Percentiles rank a stretch among this genome's conserved stretches.
Conservation (phyloP, 1,140 invertebrate species). For the Gyrodactylus salaris region DNA sequence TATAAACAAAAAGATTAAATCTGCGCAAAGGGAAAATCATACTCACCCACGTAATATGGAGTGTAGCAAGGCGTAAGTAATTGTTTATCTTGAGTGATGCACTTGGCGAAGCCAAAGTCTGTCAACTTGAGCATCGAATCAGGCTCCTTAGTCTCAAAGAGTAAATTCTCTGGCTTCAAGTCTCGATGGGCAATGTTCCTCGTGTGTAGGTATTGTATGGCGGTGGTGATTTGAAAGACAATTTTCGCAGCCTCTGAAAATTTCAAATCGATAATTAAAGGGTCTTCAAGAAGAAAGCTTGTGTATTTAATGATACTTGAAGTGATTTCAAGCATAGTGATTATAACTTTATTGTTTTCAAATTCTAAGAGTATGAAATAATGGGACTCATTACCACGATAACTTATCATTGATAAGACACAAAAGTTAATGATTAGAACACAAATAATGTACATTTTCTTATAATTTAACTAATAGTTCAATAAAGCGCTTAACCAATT, state of each 20-base stretch:
- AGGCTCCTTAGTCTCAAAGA: slow-evolving; percentile 21
- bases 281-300: slow-evolving; percentile 7
- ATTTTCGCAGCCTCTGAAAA: slow-evolving; percentile 46
- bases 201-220: slow-evolving; percentile 69
- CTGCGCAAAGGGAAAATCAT: no score
- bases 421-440: no score
- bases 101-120: slow-evolving; percentile 99
- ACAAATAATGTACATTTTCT: no score
- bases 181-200: slow-evolving; percentile 82
- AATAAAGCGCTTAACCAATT: no score
- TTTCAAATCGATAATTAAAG: no score
- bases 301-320: slow-evolving; percentile 3
- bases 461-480: no score
- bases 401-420: no score
- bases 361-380: no score
- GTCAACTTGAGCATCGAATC: slow-evolving; percentile 57
- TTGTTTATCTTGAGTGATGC: slow-evolving; percentile 36
- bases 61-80: slow-evolving; percentile 23
- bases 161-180: slow-evolving; percentile 34
- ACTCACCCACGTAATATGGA: slow-evolving; percentile 8
- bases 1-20: no score
- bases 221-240: slow-evolving; percentile 71
- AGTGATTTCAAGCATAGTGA: no score
- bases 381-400: no score
- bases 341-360: no score